Percentiles rank a stretch among this genome's conserved stretches.
Evolutionary conservation across 2,113 vertebrate genomes (phyloP).

Genomic region (Smithornis capensis): DNA sequence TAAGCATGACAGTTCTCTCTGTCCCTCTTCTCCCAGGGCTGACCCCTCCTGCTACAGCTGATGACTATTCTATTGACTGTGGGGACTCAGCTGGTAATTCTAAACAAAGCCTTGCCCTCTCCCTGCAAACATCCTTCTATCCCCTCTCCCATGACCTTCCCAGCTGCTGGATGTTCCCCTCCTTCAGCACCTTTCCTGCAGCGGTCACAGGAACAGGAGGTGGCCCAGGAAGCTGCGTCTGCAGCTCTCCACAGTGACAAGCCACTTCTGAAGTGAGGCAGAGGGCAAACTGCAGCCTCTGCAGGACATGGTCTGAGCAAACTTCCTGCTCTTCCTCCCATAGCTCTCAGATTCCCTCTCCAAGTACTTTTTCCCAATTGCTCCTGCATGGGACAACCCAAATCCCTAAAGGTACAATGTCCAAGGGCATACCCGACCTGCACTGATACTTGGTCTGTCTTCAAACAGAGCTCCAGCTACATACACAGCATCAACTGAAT

Average conservation of each 20-base stretch:
- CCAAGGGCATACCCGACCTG: background rate
- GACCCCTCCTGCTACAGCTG: background rate
- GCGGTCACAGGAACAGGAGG: background rate
- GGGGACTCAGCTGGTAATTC: background rate
- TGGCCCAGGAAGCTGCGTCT: background rate
- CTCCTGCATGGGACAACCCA: background rate
- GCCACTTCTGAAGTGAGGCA: background rate
- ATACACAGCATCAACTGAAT: constrained; percentile 56
- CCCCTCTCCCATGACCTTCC: accelerated
- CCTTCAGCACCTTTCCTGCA: background rate
- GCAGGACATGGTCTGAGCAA: background rate
- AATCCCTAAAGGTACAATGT: background rate
- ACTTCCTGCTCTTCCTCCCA: background rate
- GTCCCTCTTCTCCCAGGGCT: background rate
- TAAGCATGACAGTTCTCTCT: background rate
- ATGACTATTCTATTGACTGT: background rate
- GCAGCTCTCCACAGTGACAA: background rate
- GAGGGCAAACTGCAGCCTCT: background rate
- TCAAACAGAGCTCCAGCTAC: constrained; percentile 60
- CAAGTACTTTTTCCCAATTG: background rate
- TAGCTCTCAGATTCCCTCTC: background rate
- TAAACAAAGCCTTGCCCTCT: background rate
- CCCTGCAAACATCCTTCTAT: background rate
- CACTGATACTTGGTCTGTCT: background rate
- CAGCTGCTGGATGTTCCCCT: background rate